A percentile compares a stretch with the other conserved stretches of the same genome.
Evolutionary conservation across 2,113 vertebrate genomes (phyloP).

Genomic region (Platanista minor): DNA sequence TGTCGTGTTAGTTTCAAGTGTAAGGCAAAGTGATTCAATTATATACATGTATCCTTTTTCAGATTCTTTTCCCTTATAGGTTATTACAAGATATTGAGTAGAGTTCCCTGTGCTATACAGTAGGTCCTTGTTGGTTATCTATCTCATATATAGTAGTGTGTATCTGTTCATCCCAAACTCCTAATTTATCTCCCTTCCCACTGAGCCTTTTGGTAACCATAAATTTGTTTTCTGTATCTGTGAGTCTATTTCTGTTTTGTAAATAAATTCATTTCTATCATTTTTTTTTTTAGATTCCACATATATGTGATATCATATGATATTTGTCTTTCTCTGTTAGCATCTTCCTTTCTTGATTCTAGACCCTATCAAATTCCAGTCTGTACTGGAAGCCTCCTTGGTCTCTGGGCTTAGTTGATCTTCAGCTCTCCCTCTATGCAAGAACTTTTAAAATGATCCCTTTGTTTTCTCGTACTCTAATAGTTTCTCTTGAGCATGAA

Average conservation of each 20-base stretch:
- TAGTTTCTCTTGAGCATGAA: neutral
- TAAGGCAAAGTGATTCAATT: neutral
- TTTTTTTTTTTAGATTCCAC: neutral
- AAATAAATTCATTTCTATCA: neutral
- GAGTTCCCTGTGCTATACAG: neutral
- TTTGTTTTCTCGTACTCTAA: neutral
- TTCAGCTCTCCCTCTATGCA: neutral
- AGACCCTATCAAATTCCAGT: neutral
- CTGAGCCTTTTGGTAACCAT: neutral
- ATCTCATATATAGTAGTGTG: neutral
- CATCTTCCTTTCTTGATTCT: neutral
- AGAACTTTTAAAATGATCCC: neutral
- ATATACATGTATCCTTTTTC: neutral
- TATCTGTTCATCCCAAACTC: neutral
- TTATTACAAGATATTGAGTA: neutral
- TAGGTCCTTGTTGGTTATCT: neutral
- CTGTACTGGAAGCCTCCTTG: neutral
- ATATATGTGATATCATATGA: neutral
- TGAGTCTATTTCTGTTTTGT: neutral
- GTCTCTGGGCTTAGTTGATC: neutral
- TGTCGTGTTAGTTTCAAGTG: neutral
- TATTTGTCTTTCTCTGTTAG: neutral
- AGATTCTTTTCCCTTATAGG: neutral
- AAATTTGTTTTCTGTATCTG: neutral
- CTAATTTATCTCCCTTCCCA: fast-evolving